Conservation (phyloP, 2,797 vertebrate genomes). For the Halcyon smyrnensis region DNA sequence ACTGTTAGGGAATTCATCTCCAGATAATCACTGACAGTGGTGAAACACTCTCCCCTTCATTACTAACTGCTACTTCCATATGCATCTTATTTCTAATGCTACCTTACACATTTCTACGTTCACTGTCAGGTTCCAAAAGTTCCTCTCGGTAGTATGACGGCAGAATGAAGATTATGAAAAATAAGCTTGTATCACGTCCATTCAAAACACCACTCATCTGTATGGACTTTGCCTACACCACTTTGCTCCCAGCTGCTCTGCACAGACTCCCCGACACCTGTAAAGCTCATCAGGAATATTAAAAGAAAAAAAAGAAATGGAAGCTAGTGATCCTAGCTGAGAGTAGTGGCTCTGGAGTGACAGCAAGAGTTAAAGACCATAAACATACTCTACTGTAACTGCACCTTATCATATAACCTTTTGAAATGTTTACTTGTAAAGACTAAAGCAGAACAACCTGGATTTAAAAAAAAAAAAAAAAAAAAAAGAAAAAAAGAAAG, state of each 20-base stretch:
- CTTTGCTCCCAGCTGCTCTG: background rate
- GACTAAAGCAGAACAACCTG: background rate
- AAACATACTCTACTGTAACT: background rate
- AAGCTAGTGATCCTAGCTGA: background rate
- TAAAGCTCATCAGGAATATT: background rate
- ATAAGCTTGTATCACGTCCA: background rate
- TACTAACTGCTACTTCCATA: background rate
- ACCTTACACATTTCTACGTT: background rate
- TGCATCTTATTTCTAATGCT: background rate
- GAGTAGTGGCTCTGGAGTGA: background rate
- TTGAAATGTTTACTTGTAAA: background rate
- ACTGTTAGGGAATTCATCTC: background rate
- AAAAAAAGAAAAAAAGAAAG: too few relatives aligned
- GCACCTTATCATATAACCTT: background rate
- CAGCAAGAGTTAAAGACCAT: background rate
- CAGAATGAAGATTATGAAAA: background rate
- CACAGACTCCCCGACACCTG: background rate
- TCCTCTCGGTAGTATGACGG: background rate
- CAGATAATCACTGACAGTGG: rapidly evolving
- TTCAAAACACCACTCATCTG: background rate
- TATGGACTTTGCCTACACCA: background rate
- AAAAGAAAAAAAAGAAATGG: background rate
- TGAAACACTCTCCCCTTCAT: background rate
- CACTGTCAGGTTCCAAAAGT: background rate
- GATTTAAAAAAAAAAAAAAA: background rate